phyloP scores from a whole-genome alignment of 2,888 invertebrate genomes.

The Mesorhabditis spiculigera region DNA sequence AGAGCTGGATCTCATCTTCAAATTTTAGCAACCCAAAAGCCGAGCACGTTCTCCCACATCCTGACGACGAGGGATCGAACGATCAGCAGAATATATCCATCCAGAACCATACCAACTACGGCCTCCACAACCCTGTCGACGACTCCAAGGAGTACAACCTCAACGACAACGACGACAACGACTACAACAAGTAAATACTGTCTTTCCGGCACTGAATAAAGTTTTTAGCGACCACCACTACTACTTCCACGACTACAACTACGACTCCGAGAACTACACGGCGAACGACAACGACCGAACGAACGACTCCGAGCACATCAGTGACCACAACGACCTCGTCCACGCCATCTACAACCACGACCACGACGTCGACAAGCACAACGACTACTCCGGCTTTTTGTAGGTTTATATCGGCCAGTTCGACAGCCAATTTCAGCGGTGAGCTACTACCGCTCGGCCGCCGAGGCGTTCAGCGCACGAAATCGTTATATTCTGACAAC shows the following conservation, averaged over 20 bases:
- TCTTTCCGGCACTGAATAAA: not conserved
- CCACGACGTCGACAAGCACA: not conserved
- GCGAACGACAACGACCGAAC: too few relatives aligned
- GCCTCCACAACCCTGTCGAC: too few relatives aligned
- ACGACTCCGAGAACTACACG: not conserved
- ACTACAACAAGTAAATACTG: not conserved
- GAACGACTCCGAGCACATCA: too few relatives aligned
- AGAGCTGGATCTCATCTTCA: too few relatives aligned
- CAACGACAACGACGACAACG: not conserved
- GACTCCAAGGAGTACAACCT: not conserved
- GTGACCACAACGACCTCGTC: not conserved
- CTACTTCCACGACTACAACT: not conserved
- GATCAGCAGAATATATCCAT: too few relatives aligned
- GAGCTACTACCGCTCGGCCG: not conserved
- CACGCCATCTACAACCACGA: not conserved
- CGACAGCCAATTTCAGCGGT: not conserved
- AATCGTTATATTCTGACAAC: not conserved
- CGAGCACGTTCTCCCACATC: too few relatives aligned
- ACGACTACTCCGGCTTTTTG: not conserved
- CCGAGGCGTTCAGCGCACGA: not conserved
- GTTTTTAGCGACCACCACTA: too few relatives aligned
- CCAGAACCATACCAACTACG: too few relatives aligned
- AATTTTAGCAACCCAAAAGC: too few relatives aligned
- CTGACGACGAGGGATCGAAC: too few relatives aligned
- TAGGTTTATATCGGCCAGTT: not conserved